Conservation (phyloP, 2,113 vertebrate genomes). For the Laticauda laticaudata region DNA sequence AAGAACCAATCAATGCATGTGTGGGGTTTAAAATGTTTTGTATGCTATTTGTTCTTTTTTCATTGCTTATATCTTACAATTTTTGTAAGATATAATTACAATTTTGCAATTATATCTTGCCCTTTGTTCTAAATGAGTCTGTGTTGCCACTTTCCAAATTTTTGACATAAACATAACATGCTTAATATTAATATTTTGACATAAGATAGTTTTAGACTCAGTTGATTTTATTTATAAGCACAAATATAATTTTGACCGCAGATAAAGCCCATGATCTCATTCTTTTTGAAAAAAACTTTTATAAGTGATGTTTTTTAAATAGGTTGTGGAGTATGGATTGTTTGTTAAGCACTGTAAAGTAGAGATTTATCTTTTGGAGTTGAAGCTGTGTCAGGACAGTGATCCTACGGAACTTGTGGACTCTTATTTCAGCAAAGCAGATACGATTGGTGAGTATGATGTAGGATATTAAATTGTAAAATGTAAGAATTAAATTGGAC, state of each 20-base stretch:
- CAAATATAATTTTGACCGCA: neutral
- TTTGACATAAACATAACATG: neutral
- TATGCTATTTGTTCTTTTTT: neutral
- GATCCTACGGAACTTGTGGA: constrained; percentile 84
- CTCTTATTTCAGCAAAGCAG: constrained; percentile 94
- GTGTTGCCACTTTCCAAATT: neutral
- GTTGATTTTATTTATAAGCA: neutral
- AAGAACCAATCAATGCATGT: neutral
- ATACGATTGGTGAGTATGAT: constrained; percentile 85
- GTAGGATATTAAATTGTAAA: neutral
- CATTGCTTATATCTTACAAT: neutral
- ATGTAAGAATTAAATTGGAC: neutral
- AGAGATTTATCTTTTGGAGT: constrained; percentile 93
- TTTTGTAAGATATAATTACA: too few relatives aligned
- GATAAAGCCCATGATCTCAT: neutral
- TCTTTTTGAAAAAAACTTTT: neutral
- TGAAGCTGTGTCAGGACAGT: constrained; percentile 91
- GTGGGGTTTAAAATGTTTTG: neutral
- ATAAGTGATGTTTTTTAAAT: constrained; percentile 6
- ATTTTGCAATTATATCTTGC: neutral
- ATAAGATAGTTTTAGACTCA: neutral
- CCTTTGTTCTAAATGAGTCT: neutral
- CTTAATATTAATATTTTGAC: neutral
- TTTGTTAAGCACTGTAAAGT: constrained; percentile 99
- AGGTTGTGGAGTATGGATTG: constrained; percentile 96